Base-by-base conservation (phyloP, 2,888 invertebrate species). In the Trimorus sp. region DNA sequence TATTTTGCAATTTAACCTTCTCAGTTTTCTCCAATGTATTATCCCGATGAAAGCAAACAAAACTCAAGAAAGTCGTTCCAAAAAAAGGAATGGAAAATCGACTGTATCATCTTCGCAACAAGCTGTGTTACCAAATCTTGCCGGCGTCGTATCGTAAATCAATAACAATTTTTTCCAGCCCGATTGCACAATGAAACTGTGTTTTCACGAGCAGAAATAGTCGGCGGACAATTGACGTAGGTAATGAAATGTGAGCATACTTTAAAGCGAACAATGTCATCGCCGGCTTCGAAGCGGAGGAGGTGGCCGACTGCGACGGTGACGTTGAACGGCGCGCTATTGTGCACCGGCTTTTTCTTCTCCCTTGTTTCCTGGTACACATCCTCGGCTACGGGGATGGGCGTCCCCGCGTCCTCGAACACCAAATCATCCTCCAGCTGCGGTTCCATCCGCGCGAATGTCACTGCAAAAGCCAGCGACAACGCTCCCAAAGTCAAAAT, bases 361-460 rank as follows among this genome's bases (percentile, higher is more conserved):
- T 75, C 70, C 51, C 70, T 75, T 4, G 40, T 42, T 58, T 79
- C 63, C 37, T 53, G 77, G 74, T 71, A 26, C 26, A 26, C 36
- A 69, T 75, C 63, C 58, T 84, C 66, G 62, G 71, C 74, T 0
- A 74, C 59, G 56, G 83, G 84, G 48, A 84, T 26, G 26, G 26
- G 83, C 38, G 84, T 91, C 76, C 87, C 89, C 54, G 88, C 88
- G 77, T 91, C 91, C 66, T 91, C 91, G 86, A 92, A 91, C 37
- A 91, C 90, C 82, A 92, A 87, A 80, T 91, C 91, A 83, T 92
- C 91, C 84, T 91, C 91, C 85, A 89, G 90, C 58, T 85, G 84
- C 26, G 83, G 87, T 26, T 26, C 26, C 49, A 68, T 54, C 58
- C 54, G 11, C 16, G 88, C 60, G 51, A 37, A 71, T 49, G 59